Conservation (phyloP, 2,888 invertebrate genomes). For the Ophonus ardosiacus region DNA sequence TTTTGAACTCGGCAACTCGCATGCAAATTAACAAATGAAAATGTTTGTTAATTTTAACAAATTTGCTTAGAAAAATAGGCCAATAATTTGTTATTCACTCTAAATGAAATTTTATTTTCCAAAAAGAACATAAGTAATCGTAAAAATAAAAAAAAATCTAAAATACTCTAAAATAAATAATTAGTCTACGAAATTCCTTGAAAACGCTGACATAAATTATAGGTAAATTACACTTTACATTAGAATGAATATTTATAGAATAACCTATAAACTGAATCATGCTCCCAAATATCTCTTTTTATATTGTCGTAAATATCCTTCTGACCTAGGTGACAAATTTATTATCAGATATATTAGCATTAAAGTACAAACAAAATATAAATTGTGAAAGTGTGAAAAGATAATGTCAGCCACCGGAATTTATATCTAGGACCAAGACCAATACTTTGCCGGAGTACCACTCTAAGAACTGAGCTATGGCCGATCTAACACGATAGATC, state of each 20-base stretch:
- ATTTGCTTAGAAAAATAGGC: too few species aligned
- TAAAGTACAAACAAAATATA: constrained; percentile 16
- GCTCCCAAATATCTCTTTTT: constrained; percentile 10
- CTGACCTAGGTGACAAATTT: constrained; percentile 18
- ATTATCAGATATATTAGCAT: constrained; percentile 6
- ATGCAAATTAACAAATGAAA: too few species aligned
- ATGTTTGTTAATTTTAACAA: too few species aligned
- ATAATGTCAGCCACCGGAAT: too few species aligned
- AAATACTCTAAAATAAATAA: background rate
- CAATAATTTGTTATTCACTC: background rate
- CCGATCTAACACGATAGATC: too few species aligned
- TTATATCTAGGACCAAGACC: too few species aligned
- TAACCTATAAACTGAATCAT: constrained; percentile 28
- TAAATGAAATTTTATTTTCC: background rate
- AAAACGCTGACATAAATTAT: background rate
- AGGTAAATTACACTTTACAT: background rate
- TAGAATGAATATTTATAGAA: constrained; percentile 14
- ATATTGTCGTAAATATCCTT: constrained; percentile 23
- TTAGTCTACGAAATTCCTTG: background rate
- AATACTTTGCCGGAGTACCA: too few species aligned
- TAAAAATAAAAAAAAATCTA: background rate
- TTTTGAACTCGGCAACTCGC: too few species aligned
- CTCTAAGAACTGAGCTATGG: too few species aligned
- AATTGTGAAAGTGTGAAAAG: too few species aligned
- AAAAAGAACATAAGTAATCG: background rate